These are phyloP conservation scores for Aurelia sp. DNA, from an alignment of 30 jellyfish, hydroid and myxozoan species.

Conservation along the genomic window DNA sequence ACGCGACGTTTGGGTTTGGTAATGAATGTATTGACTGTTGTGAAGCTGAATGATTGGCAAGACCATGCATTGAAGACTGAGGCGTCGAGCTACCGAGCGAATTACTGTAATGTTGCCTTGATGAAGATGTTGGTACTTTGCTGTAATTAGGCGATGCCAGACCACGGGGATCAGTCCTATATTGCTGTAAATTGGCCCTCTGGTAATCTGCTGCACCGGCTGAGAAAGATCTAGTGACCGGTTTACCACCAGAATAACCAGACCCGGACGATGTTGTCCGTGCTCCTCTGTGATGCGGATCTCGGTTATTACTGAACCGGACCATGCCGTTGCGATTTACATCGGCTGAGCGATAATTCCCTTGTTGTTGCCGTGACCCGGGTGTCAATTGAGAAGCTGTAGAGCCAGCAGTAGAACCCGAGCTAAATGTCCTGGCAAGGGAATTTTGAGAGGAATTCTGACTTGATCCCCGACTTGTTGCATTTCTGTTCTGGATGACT, in stretches of 20 bases:
- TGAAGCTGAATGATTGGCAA: constrained; percentile 43
- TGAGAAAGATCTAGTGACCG: constrained; percentile 54
- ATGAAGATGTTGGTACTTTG: constrained; percentile 10
- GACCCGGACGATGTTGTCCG: constrained; percentile 32
- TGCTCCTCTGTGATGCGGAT: constrained; percentile 44
- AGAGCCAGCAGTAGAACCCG: constrained; percentile 58
- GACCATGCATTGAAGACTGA: constrained; percentile 42
- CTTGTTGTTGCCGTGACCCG: constrained; percentile 53
- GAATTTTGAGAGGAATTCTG: constrained; percentile 5
- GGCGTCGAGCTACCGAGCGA: constrained; percentile 33
- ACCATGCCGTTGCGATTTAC: constrained; percentile 54
- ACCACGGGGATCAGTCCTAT: constrained; percentile 46
- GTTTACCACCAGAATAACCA: constrained; percentile 53
- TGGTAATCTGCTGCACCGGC: constrained; percentile 78
- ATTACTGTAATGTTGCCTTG: constrained; percentile 32
- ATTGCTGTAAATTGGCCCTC: constrained; percentile 26
- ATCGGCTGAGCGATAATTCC: constrained; percentile 43
- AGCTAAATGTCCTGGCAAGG: constrained; percentile 30
- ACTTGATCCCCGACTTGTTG: constrained; percentile 31
- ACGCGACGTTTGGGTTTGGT: constrained; percentile 29
- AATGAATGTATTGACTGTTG: constrained; percentile 65
- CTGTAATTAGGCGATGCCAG: constrained; percentile 50
- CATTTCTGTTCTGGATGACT: constrained; percentile 57
- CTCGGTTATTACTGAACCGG: constrained; percentile 53
- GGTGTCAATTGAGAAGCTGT: constrained; percentile 65